Conservation (phyloP, 2,888 invertebrate genomes). For the Desoria tigrina region DNA sequence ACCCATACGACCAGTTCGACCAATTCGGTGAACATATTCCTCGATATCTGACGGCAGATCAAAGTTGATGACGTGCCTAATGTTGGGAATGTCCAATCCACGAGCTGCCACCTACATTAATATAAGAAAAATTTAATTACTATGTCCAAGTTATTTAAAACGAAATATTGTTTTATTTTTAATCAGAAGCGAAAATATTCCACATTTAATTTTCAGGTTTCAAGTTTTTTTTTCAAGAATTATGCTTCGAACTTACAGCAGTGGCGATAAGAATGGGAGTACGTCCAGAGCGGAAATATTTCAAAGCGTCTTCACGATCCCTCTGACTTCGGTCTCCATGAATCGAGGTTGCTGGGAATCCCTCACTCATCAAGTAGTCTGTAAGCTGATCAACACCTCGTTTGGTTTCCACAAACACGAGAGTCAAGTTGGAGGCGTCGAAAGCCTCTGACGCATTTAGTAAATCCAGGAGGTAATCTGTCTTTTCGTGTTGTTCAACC, state of each 20-base stretch:
- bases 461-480: constrained; percentile 92
- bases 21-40: constrained; percentile 97
- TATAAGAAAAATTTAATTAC: no score
- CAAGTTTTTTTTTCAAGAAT: constrained; percentile 47
- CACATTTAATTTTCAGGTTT: constrained; percentile 50
- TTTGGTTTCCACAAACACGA: constrained; percentile 99
- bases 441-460: constrained; percentile 68
- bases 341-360: constrained; percentile 97
- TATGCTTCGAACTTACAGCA: constrained; percentile 67
- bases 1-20: constrained; percentile 98
- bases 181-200: constrained; percentile 45
- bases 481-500: constrained; percentile 97
- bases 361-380: constrained; percentile 83
- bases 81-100: constrained; percentile 98
- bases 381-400: constrained; percentile 97
- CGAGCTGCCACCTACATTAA: constrained; percentile 79
- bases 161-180: no score
- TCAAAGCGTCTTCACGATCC: constrained; percentile 94
- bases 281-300: constrained; percentile 86
- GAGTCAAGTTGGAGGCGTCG: constrained; percentile 78
- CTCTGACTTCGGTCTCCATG: constrained; percentile 97
- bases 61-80: constrained; percentile 99
- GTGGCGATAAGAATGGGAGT: constrained; percentile 97
- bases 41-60: constrained; percentile 98
- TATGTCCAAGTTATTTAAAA: no score